Conservation (phyloP, 2,888 invertebrate genomes). For the Napeogenes sylphis region DNA sequence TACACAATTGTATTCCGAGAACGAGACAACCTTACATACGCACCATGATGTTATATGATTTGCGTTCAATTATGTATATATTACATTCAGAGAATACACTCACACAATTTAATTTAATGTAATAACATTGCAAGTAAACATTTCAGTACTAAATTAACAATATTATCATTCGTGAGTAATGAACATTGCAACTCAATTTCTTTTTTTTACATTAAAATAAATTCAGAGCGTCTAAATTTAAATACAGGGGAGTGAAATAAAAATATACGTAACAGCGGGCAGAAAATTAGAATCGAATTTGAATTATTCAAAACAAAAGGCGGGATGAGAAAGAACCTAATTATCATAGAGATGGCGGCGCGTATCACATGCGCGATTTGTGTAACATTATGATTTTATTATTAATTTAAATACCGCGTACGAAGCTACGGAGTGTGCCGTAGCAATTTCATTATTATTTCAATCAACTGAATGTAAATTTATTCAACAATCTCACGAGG, state of each 20-base stretch:
- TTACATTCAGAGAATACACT: background rate
- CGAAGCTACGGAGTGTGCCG: constrained; percentile 66
- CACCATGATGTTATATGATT: constrained; percentile 7
- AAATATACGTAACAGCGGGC: constrained; percentile 29
- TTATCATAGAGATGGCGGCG: constrained; percentile 64
- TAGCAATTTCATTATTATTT: constrained; percentile 78
- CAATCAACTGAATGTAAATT: constrained; percentile 78
- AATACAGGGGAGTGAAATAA: constrained; percentile 26
- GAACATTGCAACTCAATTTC: background rate
- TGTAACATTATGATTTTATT: constrained; percentile 74
- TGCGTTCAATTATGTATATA: constrained; percentile 10
- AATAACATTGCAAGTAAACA: background rate
- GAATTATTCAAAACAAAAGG: constrained; percentile 53
- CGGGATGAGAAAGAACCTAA: constrained; percentile 50
- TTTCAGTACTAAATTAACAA: background rate
- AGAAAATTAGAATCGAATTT: constrained; percentile 40
- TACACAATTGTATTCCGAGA: no score
- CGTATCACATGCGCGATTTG: constrained; percentile 61
- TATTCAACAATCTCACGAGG: constrained; percentile 78
- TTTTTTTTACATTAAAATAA: constrained; percentile 4
- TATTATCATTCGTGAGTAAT: background rate
- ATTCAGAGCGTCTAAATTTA: constrained; percentile 24
- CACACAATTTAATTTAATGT: background rate
- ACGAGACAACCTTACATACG: background rate
- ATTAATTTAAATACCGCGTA: constrained; percentile 76